These are phyloP conservation scores for Oxyscelio sp. DNA, from an alignment of 2,888 invertebrate species.

Conservation along the genomic window DNA sequence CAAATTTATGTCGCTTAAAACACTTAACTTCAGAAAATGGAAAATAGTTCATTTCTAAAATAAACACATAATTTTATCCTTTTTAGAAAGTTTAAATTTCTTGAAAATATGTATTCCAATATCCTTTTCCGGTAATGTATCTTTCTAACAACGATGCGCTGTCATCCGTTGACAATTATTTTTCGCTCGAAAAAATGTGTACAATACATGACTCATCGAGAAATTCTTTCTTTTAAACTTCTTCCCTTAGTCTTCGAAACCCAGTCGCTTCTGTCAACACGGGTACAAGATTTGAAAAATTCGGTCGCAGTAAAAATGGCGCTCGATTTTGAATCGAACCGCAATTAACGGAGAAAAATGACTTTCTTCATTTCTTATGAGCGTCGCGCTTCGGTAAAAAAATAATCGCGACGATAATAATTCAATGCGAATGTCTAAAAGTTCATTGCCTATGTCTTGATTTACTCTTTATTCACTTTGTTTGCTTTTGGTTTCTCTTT, in stretches of 20 bases:
- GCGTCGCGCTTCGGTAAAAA: constrained; percentile 54
- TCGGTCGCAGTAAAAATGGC: constrained; percentile 55
- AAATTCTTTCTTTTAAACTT: background rate
- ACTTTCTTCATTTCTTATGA: constrained; percentile 62
- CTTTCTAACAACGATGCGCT: constrained; percentile 13
- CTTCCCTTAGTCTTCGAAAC: constrained; percentile 20
- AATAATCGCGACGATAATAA: constrained; percentile 62
- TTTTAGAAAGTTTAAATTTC: too few relatives aligned
- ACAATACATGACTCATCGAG: constrained; percentile 10
- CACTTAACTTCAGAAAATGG: too few relatives aligned
- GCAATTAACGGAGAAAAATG: constrained; percentile 52
- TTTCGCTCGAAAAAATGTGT: constrained; percentile 48
- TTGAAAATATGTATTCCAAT: too few relatives aligned
- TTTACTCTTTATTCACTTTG: constrained; percentile 3
- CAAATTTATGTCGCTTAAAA: too few relatives aligned
- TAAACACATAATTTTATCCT: too few relatives aligned
- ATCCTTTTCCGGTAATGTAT: constrained; percentile 2
- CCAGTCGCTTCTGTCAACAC: constrained; percentile 52
- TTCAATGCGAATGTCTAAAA: constrained; percentile 46
- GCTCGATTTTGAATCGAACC: constrained; percentile 70
- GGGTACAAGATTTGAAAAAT: constrained; percentile 63
- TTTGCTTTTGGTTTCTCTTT: constrained; percentile 7
- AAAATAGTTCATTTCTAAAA: too few relatives aligned
- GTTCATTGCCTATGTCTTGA: constrained; percentile 40
- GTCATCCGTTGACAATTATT: background rate